A percentile compares a stretch with the other conserved stretches of the same genome.
phyloP scores from a whole-genome alignment of 1,140 invertebrate genomes.

The Nephotettix cincticeps region DNA sequence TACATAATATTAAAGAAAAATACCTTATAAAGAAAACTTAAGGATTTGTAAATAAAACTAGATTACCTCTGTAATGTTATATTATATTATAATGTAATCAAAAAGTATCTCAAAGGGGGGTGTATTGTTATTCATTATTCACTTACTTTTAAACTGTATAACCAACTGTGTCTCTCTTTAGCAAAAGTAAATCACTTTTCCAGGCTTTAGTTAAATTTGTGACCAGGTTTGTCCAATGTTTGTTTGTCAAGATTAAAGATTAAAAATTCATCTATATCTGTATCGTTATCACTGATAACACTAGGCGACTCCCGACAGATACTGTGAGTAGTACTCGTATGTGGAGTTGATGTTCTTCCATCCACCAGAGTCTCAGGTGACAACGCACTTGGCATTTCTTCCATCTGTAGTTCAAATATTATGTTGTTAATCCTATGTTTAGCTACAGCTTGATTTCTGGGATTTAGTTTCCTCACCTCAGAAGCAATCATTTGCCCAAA shows the following conservation, averaged over 20 bases:
- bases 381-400: not conserved
- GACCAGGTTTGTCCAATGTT: no score
- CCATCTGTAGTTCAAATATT: not conserved
- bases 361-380: not conserved
- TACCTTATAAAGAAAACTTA: not conserved
- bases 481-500: not conserved
- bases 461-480: not conserved
- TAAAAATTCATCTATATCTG: not conserved
- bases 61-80: not conserved
- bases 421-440: not conserved
- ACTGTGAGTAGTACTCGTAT: not conserved
- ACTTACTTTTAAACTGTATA: no score
- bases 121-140: no score
- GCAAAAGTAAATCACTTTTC: no score
- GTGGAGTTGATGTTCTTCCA: not conserved
- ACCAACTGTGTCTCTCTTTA: no score
- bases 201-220: no score
- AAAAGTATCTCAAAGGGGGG: no score
- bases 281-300: not conserved
- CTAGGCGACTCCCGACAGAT: not conserved
- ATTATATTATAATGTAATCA: not conserved
- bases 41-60: not conserved
- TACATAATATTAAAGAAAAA: not conserved
- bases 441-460: not conserved
- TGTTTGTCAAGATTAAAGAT: not conserved